A percentile compares a stretch with the other conserved stretches of the same genome.
Evolutionary conservation across 1,140 invertebrate species (phyloP).

Genomic region (Diachasmimorpha longicaudata): DNA sequence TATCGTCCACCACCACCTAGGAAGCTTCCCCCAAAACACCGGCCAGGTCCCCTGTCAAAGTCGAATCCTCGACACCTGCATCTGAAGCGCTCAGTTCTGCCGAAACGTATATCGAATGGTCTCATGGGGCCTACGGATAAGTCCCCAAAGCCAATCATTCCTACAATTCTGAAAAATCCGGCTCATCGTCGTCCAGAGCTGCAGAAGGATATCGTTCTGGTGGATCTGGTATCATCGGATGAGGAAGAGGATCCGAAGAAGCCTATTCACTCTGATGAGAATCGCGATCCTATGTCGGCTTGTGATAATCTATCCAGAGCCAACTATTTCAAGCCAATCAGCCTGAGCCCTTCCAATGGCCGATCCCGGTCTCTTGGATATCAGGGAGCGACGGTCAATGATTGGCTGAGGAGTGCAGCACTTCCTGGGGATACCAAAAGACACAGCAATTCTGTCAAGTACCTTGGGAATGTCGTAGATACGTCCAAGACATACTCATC

Average conservation of each 20-base stretch:
- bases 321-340: conserved; percentile 27
- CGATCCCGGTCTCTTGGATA: conserved; percentile 37
- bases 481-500: conserved; percentile 30
- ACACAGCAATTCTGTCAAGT: conserved; percentile 27
- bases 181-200: not conserved
- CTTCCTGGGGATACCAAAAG: conserved; percentile 34
- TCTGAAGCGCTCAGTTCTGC: conserved; percentile 27
- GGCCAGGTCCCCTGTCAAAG: conserved; percentile 33
- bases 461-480: conserved; percentile 27
- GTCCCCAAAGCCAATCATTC: too few relatives aligned
- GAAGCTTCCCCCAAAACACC: conserved; percentile 26
- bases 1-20: conserved; percentile 38
- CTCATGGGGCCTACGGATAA: not conserved
- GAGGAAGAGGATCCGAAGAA: conserved; percentile 50
- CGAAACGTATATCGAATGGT: conserved; percentile 32
- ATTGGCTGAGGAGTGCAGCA: conserved; percentile 36
- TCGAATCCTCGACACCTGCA: not conserved
- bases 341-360: conserved; percentile 26
- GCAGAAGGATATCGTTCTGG: conserved; percentile 51
- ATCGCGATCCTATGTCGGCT: conserved; percentile 39
- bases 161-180: not conserved
- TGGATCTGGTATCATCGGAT: conserved; percentile 65
- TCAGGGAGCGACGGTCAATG: conserved; percentile 31
- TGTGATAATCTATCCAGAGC: conserved; percentile 8
- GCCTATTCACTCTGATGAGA: conserved; percentile 22